phyloP scores from a whole-genome alignment of 2,113 vertebrate genomes.

The Pollimyrus isidori region DNA sequence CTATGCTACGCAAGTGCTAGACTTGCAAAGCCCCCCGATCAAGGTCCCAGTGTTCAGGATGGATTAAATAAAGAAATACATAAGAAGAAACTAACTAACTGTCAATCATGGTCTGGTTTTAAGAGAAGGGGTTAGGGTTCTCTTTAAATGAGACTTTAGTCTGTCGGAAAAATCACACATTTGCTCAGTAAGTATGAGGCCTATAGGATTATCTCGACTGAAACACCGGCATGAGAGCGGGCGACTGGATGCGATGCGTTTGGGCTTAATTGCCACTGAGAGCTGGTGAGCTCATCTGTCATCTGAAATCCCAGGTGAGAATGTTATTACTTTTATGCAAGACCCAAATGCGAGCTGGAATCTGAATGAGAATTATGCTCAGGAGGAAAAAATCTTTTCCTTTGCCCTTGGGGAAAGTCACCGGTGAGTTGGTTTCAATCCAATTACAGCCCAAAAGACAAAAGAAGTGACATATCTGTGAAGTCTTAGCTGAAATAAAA shows the following conservation, averaged over 20 bases:
- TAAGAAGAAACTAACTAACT: background rate
- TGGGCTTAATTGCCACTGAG: background rate
- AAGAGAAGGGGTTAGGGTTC: background rate
- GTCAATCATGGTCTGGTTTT: background rate
- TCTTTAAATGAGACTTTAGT: background rate
- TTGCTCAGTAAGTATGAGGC: background rate
- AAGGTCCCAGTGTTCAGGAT: background rate
- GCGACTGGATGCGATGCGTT: background rate
- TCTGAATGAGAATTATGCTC: background rate
- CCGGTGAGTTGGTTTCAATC: background rate
- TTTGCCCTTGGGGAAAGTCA: constrained; percentile 15
- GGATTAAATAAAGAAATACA: constrained; percentile 2
- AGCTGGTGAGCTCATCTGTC: background rate
- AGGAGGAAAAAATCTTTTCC: background rate
- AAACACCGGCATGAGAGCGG: background rate
- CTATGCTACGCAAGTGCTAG: background rate
- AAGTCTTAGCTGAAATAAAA: background rate
- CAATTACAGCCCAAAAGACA: background rate
- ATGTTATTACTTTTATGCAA: background rate
- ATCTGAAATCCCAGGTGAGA: background rate
- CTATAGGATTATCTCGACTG: background rate
- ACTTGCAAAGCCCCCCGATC: background rate
- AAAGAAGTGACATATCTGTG: background rate
- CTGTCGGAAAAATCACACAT: background rate
- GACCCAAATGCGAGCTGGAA: background rate